Base-by-base conservation (phyloP, 2,797 vertebrate genomes). In the Pangasius macronema region DNA sequence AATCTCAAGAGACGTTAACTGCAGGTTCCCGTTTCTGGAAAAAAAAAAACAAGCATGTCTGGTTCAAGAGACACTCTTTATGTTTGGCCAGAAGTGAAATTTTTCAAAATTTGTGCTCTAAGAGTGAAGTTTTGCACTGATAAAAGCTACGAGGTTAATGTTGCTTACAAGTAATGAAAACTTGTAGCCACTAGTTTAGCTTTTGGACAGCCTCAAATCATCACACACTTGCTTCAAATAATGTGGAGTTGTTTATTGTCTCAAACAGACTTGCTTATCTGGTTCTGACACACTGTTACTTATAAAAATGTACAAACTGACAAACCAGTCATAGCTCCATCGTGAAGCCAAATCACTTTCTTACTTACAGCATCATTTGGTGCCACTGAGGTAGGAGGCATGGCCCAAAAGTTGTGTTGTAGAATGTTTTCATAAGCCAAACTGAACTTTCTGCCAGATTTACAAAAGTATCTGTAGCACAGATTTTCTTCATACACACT, bases 1-100 rank as follows among this genome's bases (percentile, higher is more conserved):
- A 65, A 49, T 65, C 80, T 82, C 39, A 51, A 82, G 80, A 87
- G 55, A 65, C 27, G 85, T 89, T 72, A 82, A 82, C 82, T 46
- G 46, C 63, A 22, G 1, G 27, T 85, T 87, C 86, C 82, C 33
- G 63, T 36, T 84, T 87, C 73, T 33, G 10, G 46, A 36, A 53
- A 61, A 76, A 51, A 55, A 80, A 61, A 75, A 46, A 39, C 0
- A 30, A 79, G 10, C 53, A 77, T 30, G 33, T 79, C 61, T 61
- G 53, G 8, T 70, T 79, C 63, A 84, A 33, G 82, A 77, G 13
- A 61, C 24, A 42, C 24, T 67, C n/a, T 77, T 63, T 53, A 68
- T 33, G 16, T 82, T 65, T 82, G 61, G 80, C 80, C 80, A 65
- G 24, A 65, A 82, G 27, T 82, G 59, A 82, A 82, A 82, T 61